Base-by-base conservation (phyloP, 2,113 vertebrate species). In the Fregetta grallaria region DNA sequence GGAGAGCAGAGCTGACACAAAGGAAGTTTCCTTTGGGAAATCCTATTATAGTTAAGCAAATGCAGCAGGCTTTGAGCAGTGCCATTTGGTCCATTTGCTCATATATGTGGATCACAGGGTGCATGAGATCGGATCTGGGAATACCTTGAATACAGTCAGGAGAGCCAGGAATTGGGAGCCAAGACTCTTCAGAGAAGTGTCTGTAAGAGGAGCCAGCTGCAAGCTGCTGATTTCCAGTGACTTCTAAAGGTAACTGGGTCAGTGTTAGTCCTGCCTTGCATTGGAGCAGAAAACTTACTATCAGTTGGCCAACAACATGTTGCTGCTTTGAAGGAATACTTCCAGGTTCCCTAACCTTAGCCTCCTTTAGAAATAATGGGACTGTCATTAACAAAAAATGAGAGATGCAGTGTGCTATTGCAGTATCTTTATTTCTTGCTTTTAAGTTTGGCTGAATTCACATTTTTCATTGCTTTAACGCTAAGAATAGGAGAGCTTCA, bases 261-360 rank as follows among this genome's bases (percentile, higher is more conserved):
- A 8, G 27, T 49, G 21, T 38, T 20, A 45, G 38, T 13, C 6
- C 15, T 74, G 16, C 16, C 34, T 42, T 45, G n/a, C 15, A 0
- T 5, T 62, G 26, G 11, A 79, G 30, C 52, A 83, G 32, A n/a
- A 18, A 53, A 19, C 21, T 47, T 47, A 2, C 8, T 36, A 23
- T 34, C 16, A 7, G 3, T 3, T 80, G 49, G 13, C 12, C 19
- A 25, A 10, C 3, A 53, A 3, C 2, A 6, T 5, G 29, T 30
- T 36, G 36, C 25, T 82, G 25, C 42, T 91, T 53, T 32, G 49
- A 45, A 40, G 19, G 42, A 74, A 21, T 38, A 3, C 7, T 68
- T 87, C 6, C n/a, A 53, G 11, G 25, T 61, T 47, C 9, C 21
- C 7, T 9, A 76, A 4, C 23, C 14, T 40, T 65, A 58, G 17